Base-by-base conservation (phyloP, 2,113 vertebrate genomes). In the Pygoscelis antarcticus region DNA sequence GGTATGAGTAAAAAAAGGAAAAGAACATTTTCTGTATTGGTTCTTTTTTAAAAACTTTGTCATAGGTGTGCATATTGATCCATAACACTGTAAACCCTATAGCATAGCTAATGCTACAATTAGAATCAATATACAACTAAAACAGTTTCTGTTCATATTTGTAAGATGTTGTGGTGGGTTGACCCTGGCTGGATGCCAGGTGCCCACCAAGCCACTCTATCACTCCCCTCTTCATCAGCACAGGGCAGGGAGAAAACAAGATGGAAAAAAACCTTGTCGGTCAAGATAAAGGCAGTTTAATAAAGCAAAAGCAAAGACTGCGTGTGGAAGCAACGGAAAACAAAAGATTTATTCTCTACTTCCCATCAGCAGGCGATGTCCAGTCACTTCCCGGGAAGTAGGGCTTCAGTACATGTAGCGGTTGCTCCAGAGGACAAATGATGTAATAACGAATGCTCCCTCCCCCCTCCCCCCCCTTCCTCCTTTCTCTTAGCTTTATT, bases 381-480 rank as follows among this genome's bases (percentile, higher is more conserved):
- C 20, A 20, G 46, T n/a, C 36, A 36, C 46, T 69, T 69, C 25
- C 13, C 1, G 1, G 20, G 16, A 77, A 68, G n/a, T 1, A 60
- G 52, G 54, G 36, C n/a, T 47, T 51, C n/a, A n/a, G 42, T 13
- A 66, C 1, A 5, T 3, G 1, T 42, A 38, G 78, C 0, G 1
- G 12, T 68, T 34, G 47, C 22, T 66, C 52, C 1, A 3, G 44
- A 44, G 51, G 32, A 82, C 47, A 70, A 54, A 27, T 1, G 1
- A 7, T 7, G 1, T 55, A 55, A 16, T 13, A 40, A 19, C 0
- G 3, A 47, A 80, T 40, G 23, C 3, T 7, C 3, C 4, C 10
- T 5, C 26, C 9, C 12, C 6, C 42, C 5, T 14, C 2, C 5
- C 10, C 10, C 9, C 16, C 5, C 15, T 13, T 12, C n/a, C 58